Evolutionary conservation across 1,140 invertebrate genomes (phyloP), one percentile per base, ranked within the genome.

Genomic region (Polypedilum vanderplanki): DNA sequence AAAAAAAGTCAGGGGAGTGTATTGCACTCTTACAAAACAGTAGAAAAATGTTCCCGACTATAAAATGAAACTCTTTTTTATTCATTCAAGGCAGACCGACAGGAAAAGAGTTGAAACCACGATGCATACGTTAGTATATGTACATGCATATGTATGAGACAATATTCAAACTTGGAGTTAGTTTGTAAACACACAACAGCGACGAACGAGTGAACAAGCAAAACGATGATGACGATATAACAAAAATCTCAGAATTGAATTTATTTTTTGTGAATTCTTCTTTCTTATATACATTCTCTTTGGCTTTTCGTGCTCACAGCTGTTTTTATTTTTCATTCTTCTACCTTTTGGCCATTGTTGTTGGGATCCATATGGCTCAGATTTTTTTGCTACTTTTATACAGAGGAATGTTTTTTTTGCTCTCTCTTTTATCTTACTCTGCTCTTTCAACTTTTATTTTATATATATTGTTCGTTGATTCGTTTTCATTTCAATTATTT

Each of bases 1-100:
- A 70, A 70, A 57, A 46, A 57, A 70, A 70, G 65, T 70, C 65
- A 70, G n/a, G 65, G 65, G 65, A n/a, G 65, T 22, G 65, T 70
- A 18, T 70, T 70, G 65, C 65, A 70, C 65, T 70, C 65, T 17
- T 4, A 20, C 65, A 70, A 18, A 57, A 18, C 17, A 70, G 65
- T 20, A 20, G 65, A 70, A 18, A 9, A 57, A 57, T 7, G 8
- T 2, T 15, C 46, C n/a, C 24, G 24, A 33, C 24, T 33, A 33
- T 57, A 15, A 57, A 57, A 57, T 57, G 46, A 57, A 57, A 57
- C 46, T 3, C n/a, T 57, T 57, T 17, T 57, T 57, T n/a, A n/a
- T 15, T 57, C 8, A 57, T 57, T 17, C n/a, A 8, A 57, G 46
- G 8, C 46, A 57, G n/a, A 17, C n/a, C n/a, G 46, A 57, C 46